A percentile compares a stretch with the other conserved stretches of the same genome.
These are phyloP conservation scores for Ambastaia sidthimunki DNA, from an alignment of 2,797 vertebrate species.

Conservation along the genomic window DNA sequence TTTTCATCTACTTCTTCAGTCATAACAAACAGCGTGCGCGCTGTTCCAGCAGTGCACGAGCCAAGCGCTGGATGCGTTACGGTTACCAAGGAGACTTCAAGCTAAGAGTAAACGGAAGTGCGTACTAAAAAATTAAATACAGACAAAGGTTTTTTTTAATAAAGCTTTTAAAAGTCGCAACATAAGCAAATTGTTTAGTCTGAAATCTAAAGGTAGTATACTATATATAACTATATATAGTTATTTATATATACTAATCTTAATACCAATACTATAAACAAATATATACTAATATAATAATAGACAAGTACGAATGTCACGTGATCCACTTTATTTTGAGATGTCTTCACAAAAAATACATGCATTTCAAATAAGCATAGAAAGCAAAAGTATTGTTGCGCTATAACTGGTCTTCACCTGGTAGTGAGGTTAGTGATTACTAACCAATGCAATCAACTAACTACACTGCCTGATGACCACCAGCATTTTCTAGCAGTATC, in stretches of 20 bases:
- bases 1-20: neutral
- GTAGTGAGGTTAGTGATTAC: constrained; percentile 89
- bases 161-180: neutral
- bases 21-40: constrained; percentile 26
- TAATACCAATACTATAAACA: neutral
- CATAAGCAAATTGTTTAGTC: neutral
- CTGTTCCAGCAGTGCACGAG: neutral
- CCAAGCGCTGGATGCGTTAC: neutral
- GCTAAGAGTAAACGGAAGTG: constrained; percentile 23
- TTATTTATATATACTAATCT: no score
- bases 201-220: no score
- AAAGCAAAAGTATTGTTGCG: neutral
- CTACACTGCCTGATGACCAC: constrained; percentile 89
- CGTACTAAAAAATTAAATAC: no score
- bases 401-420: constrained; percentile 60
- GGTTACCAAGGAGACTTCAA: constrained; percentile 22
- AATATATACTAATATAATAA: neutral
- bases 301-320: neutral
- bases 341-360: neutral
- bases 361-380: neutral
- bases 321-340: neutral
- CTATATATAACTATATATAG: no score
- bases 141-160: no score
- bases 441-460: constrained; percentile 85
- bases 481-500: no score